Percentiles rank a stretch among this genome's conserved stretches.
Evolutionary conservation across 2,113 vertebrate genomes (phyloP).

Genomic region (Notothenia rossii): DNA sequence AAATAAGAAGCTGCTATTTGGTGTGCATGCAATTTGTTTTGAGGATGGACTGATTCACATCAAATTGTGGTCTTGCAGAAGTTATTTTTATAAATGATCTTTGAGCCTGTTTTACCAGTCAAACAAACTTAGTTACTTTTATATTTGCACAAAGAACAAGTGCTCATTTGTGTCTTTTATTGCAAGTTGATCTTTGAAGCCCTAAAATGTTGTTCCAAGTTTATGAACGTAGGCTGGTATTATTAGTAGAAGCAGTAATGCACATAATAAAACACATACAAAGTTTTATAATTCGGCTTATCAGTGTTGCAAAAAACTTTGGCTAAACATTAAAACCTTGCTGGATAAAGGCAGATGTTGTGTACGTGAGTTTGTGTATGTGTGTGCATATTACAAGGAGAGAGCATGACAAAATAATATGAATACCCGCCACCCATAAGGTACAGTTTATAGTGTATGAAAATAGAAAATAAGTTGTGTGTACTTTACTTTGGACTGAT

Average conservation of each 20-base stretch:
- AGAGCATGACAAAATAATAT: background rate
- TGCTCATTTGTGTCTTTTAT: background rate
- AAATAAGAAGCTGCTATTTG: constrained; percentile 52
- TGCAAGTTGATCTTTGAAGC: background rate
- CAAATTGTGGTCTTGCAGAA: constrained; percentile 11
- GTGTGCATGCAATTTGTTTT: constrained; percentile 22
- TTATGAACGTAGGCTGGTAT: background rate
- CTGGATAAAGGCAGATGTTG: constrained; percentile 12
- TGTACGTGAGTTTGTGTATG: background rate
- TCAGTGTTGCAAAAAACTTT: constrained; percentile 45
- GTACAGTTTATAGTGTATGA: background rate
- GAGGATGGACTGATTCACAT: constrained; percentile 17
- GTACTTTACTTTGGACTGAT: background rate
- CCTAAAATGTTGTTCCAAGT: background rate
- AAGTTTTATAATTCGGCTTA: constrained; percentile 44
- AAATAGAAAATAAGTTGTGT: background rate
- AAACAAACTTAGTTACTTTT: background rate
- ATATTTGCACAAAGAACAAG: constrained; percentile 7
- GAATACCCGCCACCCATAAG: background rate
- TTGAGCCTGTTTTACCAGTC: background rate
- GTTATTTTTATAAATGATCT: background rate
- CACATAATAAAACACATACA: background rate
- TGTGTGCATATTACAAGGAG: background rate
- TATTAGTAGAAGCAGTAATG: background rate
- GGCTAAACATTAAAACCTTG: constrained; percentile 26